These are phyloP conservation scores for Mystacornis crossleyi DNA, from an alignment of 2,113 vertebrate genomes.

Conservation along the genomic window DNA sequence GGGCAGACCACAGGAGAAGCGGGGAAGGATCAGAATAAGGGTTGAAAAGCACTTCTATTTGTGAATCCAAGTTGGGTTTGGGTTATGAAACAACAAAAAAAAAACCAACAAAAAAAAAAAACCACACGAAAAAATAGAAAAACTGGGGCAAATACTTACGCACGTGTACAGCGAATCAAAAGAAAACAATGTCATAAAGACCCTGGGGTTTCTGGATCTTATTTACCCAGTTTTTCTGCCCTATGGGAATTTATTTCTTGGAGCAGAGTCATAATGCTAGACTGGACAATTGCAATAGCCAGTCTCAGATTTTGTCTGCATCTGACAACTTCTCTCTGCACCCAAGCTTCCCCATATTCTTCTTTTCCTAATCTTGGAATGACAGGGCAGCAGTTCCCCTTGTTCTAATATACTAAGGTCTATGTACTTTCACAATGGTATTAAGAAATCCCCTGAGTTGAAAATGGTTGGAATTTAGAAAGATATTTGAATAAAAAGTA, in stretches of 20 bases:
- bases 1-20: background rate
- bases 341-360: background rate
- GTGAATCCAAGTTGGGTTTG: background rate
- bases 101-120: background rate
- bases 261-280: background rate
- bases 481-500: background rate
- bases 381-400: background rate
- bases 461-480: background rate
- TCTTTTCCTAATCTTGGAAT: background rate
- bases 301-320: background rate
- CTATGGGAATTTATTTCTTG: background rate
- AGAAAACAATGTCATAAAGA: background rate
- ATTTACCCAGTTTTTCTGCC: background rate
- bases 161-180: fast-evolving
- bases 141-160: background rate
- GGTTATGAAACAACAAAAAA: background rate
- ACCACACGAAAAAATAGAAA: background rate
- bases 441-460: background rate
- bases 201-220: background rate
- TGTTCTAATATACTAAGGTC: background rate
- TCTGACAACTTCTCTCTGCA: background rate
- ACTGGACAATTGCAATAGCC: background rate
- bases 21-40: background rate
- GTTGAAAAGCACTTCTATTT: background rate
- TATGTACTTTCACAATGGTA: background rate